Conservation (phyloP, 30 jellyfish, hydroid and myxozoan species). For the Turritopsis rubra region DNA sequence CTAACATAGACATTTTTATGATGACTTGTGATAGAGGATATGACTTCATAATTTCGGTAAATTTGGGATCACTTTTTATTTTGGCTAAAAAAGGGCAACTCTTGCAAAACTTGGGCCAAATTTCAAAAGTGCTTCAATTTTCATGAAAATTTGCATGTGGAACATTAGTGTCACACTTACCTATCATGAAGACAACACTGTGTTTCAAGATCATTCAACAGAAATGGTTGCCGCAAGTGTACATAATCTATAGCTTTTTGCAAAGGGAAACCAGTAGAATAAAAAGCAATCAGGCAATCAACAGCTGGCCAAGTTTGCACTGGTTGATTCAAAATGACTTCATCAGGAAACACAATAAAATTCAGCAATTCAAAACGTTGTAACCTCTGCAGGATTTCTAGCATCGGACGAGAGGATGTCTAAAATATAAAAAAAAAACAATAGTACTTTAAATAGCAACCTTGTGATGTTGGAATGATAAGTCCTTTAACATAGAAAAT, state of each 20-base stretch:
- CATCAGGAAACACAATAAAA: slow-evolving; percentile 86
- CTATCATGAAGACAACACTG: slow-evolving; percentile 75
- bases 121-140: too few species aligned
- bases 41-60: too few species aligned
- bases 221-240: slow-evolving; percentile 68
- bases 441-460: neutral
- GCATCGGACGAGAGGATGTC: slow-evolving; percentile 90
- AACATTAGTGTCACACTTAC: slow-evolving; percentile 22
- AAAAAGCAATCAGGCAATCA: slow-evolving; percentile 73
- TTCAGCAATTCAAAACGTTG: slow-evolving; percentile 45
- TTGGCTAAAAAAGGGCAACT: too few species aligned
- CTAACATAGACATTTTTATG: too few species aligned
- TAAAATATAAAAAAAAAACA: neutral
- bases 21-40: too few species aligned
- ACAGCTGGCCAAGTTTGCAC: slow-evolving; percentile 95
- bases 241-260: slow-evolving; percentile 80
- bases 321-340: slow-evolving; percentile 59
- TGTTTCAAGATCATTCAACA: slow-evolving; percentile 67
- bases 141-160: too few species aligned
- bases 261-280: slow-evolving; percentile 85
- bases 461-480: neutral
- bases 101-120: too few species aligned
- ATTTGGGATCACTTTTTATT: too few species aligned
- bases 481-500: neutral
- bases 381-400: slow-evolving; percentile 70